phyloP scores from a whole-genome alignment of 2,113 vertebrate genomes.

The Ardeotis arabs region DNA sequence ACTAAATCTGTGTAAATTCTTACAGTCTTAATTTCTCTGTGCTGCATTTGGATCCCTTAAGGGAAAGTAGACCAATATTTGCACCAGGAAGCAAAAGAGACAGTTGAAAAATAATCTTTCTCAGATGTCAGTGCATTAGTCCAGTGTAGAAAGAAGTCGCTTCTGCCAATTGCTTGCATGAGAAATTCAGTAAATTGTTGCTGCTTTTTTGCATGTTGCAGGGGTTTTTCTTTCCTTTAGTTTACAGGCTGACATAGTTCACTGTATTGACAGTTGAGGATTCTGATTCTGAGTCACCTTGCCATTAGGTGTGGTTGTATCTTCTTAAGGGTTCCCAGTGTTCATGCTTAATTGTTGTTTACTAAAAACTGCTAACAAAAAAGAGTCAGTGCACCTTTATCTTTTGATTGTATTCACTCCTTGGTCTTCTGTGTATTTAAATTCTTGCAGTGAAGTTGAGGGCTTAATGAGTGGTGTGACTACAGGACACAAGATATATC shows the following conservation, averaged over 20 bases:
- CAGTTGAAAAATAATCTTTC: not conserved
- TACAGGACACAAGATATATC: not conserved
- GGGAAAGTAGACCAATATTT: not conserved
- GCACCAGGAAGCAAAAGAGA: not conserved
- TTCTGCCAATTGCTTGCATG: not conserved
- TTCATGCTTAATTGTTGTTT: conserved; percentile 38
- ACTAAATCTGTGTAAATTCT: not conserved
- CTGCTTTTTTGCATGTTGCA: not conserved
- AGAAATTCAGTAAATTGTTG: not conserved
- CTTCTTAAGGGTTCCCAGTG: conserved; percentile 39
- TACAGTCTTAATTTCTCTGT: not conserved
- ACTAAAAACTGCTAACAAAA: conserved; percentile 33
- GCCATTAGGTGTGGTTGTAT: conserved; percentile 37
- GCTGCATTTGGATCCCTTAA: not conserved
- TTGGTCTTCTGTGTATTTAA: not conserved
- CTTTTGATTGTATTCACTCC: not conserved
- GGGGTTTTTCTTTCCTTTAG: not conserved
- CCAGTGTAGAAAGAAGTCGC: not conserved
- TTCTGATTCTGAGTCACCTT: conserved; percentile 44
- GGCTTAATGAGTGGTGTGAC: not conserved
- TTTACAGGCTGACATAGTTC: not conserved
- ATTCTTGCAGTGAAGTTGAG: not conserved
- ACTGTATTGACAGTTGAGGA: not conserved
- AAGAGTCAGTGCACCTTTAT: conserved; percentile 36
- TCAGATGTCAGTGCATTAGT: not conserved